phyloP scores from a whole-genome alignment of 2,797 vertebrate species.

The Poeciliopsis turneri region DNA sequence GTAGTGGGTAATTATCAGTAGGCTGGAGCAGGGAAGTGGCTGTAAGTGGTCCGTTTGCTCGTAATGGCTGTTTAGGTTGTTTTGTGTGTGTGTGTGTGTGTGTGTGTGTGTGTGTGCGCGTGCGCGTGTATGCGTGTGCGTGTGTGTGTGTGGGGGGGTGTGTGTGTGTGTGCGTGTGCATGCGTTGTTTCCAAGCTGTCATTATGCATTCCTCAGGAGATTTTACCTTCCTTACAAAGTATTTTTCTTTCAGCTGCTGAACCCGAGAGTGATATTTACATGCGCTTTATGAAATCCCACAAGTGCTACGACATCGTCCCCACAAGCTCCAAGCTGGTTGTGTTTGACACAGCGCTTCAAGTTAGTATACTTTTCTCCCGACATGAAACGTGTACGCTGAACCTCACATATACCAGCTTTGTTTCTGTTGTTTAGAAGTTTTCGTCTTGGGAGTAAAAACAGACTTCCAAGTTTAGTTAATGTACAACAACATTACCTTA shows the following conservation, averaged over 20 bases:
- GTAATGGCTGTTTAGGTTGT: slow-evolving; percentile 67
- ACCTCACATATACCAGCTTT: too few species aligned
- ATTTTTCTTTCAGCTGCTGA: slow-evolving; percentile 84
- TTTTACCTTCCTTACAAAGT: slow-evolving; percentile 40
- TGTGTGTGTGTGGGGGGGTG: too few species aligned
- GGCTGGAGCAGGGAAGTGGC: slow-evolving; percentile 59
- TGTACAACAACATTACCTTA: slow-evolving; percentile 49
- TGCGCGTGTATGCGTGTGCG: too few species aligned
- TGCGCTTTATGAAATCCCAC: slow-evolving; percentile 98
- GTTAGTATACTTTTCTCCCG: slow-evolving; percentile 74
- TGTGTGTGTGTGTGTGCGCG: neutral
- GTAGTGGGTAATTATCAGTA: slow-evolving; percentile 50
- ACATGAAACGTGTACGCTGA: neutral
- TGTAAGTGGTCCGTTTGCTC: slow-evolving; percentile 54
- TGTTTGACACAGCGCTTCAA: slow-evolving; percentile 97
- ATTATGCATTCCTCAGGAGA: slow-evolving; percentile 58
- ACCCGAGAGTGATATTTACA: slow-evolving; percentile 96
- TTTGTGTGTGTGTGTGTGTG: neutral
- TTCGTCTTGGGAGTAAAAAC: neutral
- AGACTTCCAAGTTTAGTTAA: slow-evolving; percentile 49
- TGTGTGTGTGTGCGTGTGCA: neutral
- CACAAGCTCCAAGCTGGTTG: slow-evolving; percentile 97
- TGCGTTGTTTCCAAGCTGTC: slow-evolving; percentile 43
- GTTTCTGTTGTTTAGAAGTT: neutral
- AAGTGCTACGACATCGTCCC: slow-evolving; percentile 99